phyloP scores from a whole-genome alignment of 1,140 invertebrate genomes.

The Trichonephila clavipes region DNA sequence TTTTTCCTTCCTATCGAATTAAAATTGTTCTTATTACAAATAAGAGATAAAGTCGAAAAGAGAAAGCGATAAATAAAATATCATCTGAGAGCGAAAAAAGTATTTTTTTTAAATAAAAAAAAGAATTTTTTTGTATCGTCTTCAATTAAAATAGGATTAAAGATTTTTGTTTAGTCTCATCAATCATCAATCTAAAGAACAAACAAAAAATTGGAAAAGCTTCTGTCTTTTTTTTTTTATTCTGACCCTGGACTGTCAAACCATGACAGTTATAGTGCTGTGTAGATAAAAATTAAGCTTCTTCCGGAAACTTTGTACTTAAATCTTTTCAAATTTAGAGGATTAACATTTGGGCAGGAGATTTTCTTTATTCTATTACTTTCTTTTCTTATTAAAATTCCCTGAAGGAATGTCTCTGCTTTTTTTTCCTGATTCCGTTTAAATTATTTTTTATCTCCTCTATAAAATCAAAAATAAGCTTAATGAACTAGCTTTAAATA shows the following conservation, averaged over 20 bases:
- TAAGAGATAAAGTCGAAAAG: background rate
- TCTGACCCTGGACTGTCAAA: background rate
- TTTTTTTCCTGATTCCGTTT: background rate
- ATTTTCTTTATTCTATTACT: constrained; percentile 13
- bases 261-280: constrained; percentile 3
- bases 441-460: constrained; percentile 7
- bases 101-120: background rate
- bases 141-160: constrained; percentile 41
- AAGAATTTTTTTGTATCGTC: background rate
- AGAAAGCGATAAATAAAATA: background rate
- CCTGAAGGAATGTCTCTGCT: background rate
- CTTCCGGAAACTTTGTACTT: constrained; percentile 3
- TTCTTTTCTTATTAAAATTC: constrained; percentile 23
- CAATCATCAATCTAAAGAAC: background rate
- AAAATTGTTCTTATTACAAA: constrained; percentile 1
- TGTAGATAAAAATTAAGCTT: constrained; percentile 50
- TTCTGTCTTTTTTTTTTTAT: background rate
- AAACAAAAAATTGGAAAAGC: background rate
- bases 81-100: background rate
- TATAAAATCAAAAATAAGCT: constrained; percentile 24
- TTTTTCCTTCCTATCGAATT: background rate
- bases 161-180: background rate
- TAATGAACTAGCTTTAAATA: background rate
- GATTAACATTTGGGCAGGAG: constrained; percentile 29
- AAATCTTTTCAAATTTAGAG: constrained; percentile 42